Base-by-base conservation (phyloP, 37 sponge, comb jelly and placozoan genomes). In the Lycopodina hypogea region DNA sequence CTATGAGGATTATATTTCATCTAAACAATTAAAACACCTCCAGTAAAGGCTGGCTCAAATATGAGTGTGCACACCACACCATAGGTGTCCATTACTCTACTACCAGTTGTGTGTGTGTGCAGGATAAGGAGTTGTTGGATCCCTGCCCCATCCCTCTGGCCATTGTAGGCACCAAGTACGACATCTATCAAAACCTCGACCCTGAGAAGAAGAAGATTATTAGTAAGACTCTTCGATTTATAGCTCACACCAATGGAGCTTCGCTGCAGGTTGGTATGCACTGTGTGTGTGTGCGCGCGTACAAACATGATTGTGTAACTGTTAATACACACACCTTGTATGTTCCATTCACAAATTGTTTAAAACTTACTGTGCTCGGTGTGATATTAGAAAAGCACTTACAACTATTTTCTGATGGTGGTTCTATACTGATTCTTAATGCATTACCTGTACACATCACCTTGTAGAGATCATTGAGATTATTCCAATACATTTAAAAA, bases 191-290 rank as follows among this genome's bases (percentile, higher is more conserved):
- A 78, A 80, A 95, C 51, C 84, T 95, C 80, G 95, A 92, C 38
- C 84, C 93, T 2, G 98, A 97, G 82, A 95, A 95, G 83, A 91
- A 85, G 87, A 97, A 92, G 66, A 87, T 93, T 17, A 87, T 97
- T 2, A 92, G 90, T 64, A 89, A 85, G 57, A 94, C 92, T 53
- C 85, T 97, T 36, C 81, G 98, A 28, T 97, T 95, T 71, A 48
- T 97, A 18, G 90, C 98, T 2, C 98, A 97, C 82, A 84, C 72
- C 57, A 84, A 94, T 89, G 98, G 98, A 35, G 98, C 95, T 21
- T 82, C 85, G 41, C 78, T 97, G 23, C 88, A 90, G 55, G 96
- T 93, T 42, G 76, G 94, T 74, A 19, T 23, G 17, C 6, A 28
- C 38, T 9, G 9, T 62, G 26, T 24, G 21, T 62, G 63, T 32